Conservation (phyloP, 23 tunicate genomes). For the Oikopleura vanhoeffeni region DNA sequence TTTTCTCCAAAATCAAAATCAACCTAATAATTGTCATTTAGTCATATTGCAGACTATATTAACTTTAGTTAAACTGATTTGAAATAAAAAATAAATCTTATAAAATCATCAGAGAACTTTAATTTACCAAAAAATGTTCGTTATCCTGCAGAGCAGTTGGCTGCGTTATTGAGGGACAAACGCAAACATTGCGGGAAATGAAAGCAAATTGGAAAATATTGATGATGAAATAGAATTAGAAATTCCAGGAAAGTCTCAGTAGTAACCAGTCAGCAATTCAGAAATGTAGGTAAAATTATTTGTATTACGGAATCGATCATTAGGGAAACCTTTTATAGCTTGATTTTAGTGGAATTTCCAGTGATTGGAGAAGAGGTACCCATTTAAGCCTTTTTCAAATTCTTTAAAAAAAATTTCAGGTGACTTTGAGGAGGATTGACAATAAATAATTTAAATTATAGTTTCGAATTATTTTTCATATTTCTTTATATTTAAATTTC, state of each 20-base stretch:
- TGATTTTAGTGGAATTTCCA: too few relatives aligned
- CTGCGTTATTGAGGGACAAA: constrained; percentile 3
- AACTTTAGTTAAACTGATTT: background rate
- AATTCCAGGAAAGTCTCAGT: background rate
- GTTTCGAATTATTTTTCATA: too few relatives aligned
- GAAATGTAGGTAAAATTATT: background rate
- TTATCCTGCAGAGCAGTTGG: constrained; percentile 1
- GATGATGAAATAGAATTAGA: background rate
- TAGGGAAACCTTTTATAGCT: too few relatives aligned
- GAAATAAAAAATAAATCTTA: background rate
- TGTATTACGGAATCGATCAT: too few relatives aligned
- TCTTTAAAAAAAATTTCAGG: too few relatives aligned
- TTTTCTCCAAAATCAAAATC: background rate
- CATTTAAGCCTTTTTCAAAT: too few relatives aligned
- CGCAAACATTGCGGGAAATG: background rate
- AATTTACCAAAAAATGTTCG: background rate
- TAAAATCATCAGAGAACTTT: background rate
- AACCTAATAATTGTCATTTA: background rate
- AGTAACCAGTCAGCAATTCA: background rate
- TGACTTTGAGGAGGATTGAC: too few relatives aligned
- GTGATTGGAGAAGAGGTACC: too few relatives aligned
- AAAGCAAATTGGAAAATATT: background rate
- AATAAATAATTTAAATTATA: too few relatives aligned
- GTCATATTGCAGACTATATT: background rate
- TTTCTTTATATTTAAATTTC: too few relatives aligned